Evolutionary conservation across 1,140 invertebrate genomes (phyloP).

Genomic region (Drosophila bocqueti): DNA sequence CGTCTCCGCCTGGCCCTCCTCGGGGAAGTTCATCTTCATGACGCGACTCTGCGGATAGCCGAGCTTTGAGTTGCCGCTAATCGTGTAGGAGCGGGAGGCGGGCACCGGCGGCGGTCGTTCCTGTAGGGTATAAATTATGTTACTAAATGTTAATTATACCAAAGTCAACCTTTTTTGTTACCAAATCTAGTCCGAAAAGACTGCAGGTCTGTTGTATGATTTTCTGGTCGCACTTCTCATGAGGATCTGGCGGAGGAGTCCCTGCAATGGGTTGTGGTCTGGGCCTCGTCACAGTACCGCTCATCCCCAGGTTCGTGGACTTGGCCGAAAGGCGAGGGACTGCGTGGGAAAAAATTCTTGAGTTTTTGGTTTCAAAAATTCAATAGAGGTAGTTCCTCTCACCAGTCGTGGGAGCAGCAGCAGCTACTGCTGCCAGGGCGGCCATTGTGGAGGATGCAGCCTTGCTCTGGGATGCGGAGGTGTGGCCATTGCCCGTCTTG

Average conservation of each 20-base stretch:
- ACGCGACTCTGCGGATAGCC: constrained; percentile 96
- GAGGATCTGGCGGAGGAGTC: constrained; percentile 90
- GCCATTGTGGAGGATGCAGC: constrained; percentile 57
- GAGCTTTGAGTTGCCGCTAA: constrained; percentile 95
- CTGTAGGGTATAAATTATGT: constrained; percentile 84
- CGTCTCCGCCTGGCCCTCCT: constrained; percentile 84
- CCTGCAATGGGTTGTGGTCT: constrained; percentile 95
- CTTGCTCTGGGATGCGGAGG: constrained; percentile 41
- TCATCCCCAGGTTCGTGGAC: constrained; percentile 63
- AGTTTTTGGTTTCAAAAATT: neutral
- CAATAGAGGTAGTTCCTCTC: neutral
- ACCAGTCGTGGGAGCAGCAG: constrained; percentile 64
- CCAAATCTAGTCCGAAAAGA: constrained; percentile 94
- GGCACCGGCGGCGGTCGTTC: constrained; percentile 96
- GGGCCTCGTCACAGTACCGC: constrained; percentile 87
- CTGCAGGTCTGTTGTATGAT: constrained; percentile 95
- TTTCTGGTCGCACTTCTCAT: constrained; percentile 93
- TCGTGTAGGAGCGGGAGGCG: constrained; percentile 94
- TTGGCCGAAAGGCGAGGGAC: constrained; percentile 78
- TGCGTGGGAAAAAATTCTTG: constrained; percentile 5
- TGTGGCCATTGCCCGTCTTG: constrained; percentile 28
- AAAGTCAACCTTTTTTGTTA: constrained; percentile 81
- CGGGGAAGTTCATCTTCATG: constrained; percentile 95
- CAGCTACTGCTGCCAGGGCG: constrained; percentile 60
- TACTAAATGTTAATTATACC: neutral